Percentiles rank a stretch among this genome's conserved stretches.
phyloP scores from a whole-genome alignment of 2,888 invertebrate species.

The Caenorhabditis sp. region DNA sequence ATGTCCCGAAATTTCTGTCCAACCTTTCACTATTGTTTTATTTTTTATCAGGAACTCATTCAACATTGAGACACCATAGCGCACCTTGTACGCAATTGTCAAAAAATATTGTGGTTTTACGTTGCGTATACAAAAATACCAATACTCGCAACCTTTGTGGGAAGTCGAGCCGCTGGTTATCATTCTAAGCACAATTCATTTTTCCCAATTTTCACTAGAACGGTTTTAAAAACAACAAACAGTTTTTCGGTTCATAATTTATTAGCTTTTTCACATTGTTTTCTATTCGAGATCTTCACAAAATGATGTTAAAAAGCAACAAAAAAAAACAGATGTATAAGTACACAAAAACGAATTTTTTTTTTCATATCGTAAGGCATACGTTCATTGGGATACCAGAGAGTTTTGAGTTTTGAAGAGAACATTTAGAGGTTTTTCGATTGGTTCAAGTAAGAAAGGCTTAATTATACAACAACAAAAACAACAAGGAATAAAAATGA shows the following conservation, averaged over 20 bases:
- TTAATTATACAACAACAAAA: not conserved
- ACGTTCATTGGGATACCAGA: not conserved
- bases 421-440: conserved; percentile 1
- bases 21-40: too few species aligned
- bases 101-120: too few species aligned
- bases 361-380: not conserved
- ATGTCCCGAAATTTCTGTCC: too few species aligned
- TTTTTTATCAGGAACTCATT: too few species aligned
- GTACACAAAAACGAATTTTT: not conserved
- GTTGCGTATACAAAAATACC: too few species aligned
- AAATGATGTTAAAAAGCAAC: not conserved
- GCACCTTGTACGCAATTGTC: too few species aligned
- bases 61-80: too few species aligned
- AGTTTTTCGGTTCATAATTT: not conserved
- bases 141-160: too few species aligned
- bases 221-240: not conserved
- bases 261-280: not conserved
- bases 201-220: too few species aligned
- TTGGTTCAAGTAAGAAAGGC: not conserved
- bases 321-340: not conserved
- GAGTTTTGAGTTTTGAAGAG: not conserved
- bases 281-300: not conserved
- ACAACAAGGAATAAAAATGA: not conserved
- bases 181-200: too few species aligned
- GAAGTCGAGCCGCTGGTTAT: too few species aligned